phyloP scores from a whole-genome alignment of 2,797 vertebrate species.

The Podargus strigoides region DNA sequence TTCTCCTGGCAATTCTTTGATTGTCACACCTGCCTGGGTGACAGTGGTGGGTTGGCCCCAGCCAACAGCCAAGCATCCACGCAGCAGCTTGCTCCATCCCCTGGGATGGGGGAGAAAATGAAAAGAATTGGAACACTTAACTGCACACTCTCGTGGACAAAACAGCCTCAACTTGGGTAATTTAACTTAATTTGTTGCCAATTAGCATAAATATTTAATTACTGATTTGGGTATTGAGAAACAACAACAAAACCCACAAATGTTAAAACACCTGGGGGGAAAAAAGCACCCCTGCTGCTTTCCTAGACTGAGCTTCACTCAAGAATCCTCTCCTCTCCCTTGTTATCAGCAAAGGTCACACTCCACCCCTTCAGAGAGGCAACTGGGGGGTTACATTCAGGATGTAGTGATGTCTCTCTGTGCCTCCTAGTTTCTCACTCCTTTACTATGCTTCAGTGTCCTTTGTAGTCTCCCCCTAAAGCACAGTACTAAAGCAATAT shows the following conservation, averaged over 20 bases:
- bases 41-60: background rate
- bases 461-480: background rate
- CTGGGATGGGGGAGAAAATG: background rate
- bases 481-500: too few relatives aligned
- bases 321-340: background rate
- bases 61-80: background rate
- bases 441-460: background rate
- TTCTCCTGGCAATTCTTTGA: background rate
- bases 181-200: background rate
- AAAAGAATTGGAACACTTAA: background rate
- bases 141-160: background rate
- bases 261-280: accelerated
- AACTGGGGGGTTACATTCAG: accelerated
- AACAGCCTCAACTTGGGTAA: background rate
- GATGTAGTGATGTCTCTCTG: background rate
- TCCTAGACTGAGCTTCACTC: background rate
- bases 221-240: background rate
- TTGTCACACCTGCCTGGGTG: background rate
- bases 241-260: background rate
- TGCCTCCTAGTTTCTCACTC: background rate
- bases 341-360: background rate
- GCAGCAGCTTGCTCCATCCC: background rate
- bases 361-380: background rate
- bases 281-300: background rate
- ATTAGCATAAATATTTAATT: background rate